A percentile compares a stretch with the other conserved stretches of the same genome.
Evolutionary conservation across 2,797 vertebrate species (phyloP).

Genomic region (Eleutherodactylus coqui): DNA sequence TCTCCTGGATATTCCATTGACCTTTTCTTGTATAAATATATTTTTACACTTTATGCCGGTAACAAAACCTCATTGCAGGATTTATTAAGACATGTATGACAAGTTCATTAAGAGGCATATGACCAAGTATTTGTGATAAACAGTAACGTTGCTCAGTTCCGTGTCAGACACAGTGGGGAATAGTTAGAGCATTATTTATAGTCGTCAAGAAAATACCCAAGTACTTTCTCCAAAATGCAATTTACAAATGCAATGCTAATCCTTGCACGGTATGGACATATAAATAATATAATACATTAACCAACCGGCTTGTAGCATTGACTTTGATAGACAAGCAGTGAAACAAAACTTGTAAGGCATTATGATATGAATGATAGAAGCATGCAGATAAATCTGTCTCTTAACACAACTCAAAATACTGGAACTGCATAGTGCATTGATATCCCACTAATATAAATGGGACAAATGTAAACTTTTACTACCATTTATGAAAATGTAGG

Average conservation of each 20-base stretch:
- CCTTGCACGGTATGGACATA: conserved; percentile 25
- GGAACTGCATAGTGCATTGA: conserved; percentile 53
- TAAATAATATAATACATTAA: conserved; percentile 41
- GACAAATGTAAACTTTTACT: conserved; percentile 50
- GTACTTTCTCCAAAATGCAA: conserved; percentile 27
- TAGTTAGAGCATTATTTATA: conserved; percentile 46
- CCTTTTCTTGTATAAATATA: conserved; percentile 42
- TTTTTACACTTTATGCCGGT: conserved; percentile 39
- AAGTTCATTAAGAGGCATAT: conserved; percentile 28
- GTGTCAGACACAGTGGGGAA: conserved; percentile 36
- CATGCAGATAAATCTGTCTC: conserved; percentile 19
- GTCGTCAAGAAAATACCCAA: conserved; percentile 36
- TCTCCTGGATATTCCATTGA: conserved; percentile 46
- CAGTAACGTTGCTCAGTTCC: conserved; percentile 30
- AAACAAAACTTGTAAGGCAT: conserved; percentile 44
- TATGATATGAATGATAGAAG: conserved; percentile 45
- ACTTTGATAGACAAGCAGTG: conserved; percentile 32
- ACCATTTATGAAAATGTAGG: conserved; percentile 26
- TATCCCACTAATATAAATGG: conserved; percentile 51
- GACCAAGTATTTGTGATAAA: conserved; percentile 26
- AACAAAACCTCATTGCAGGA: conserved; percentile 48
- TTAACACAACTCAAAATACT: conserved; percentile 25
- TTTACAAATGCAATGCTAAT: conserved; percentile 46
- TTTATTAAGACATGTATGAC: conserved; percentile 35
- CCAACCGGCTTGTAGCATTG: conserved; percentile 32